A percentile compares a stretch with the other conserved stretches of the same genome.
Evolutionary conservation across 2,888 invertebrate species (phyloP).

Genomic region (Apotomis betuletana): DNA sequence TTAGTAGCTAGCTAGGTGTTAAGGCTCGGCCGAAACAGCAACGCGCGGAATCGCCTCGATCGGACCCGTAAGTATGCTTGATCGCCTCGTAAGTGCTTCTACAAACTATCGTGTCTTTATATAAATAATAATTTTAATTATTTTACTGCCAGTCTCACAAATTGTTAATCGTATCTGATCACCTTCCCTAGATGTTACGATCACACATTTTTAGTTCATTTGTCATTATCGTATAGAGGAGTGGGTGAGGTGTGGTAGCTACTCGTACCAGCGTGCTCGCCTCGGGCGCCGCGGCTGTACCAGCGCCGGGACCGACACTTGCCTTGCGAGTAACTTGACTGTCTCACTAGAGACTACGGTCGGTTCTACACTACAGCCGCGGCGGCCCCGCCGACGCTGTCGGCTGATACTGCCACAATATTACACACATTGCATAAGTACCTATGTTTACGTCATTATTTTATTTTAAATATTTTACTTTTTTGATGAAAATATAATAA

Average conservation of each 20-base stretch:
- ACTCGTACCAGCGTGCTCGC: slow-evolving; percentile 27
- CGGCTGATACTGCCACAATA: slow-evolving; percentile 54
- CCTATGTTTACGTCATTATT: slow-evolving; percentile 76
- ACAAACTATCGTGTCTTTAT: slow-evolving; percentile 69
- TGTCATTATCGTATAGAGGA: slow-evolving; percentile 64
- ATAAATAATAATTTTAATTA: slow-evolving; percentile 64
- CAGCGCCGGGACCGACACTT: slow-evolving; percentile 10
- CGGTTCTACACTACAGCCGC: background rate
- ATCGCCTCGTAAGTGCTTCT: slow-evolving; percentile 79
- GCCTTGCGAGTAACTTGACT: background rate
- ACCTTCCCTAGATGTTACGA: slow-evolving; percentile 70
- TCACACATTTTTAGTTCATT: slow-evolving; percentile 76
- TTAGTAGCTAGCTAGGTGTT: slow-evolving; percentile 53
- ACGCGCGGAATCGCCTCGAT: slow-evolving; percentile 56
- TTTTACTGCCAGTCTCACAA: slow-evolving; percentile 81
- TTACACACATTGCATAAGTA: slow-evolving; percentile 75
- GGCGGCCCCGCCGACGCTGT: slow-evolving; percentile 7
- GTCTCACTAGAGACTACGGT: background rate
- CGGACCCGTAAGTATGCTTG: slow-evolving; percentile 76
- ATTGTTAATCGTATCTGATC: slow-evolving; percentile 71
- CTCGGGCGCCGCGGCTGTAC: background rate
- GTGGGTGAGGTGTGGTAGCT: slow-evolving; percentile 56
- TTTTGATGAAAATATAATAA: slow-evolving; percentile 83
- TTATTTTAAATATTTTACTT: slow-evolving; percentile 82
- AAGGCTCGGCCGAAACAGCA: slow-evolving; percentile 44